Percentiles rank a stretch among this genome's conserved stretches.
Conservation (phyloP, 92 coral and sea anemone genomes). For the Metridium senile region DNA sequence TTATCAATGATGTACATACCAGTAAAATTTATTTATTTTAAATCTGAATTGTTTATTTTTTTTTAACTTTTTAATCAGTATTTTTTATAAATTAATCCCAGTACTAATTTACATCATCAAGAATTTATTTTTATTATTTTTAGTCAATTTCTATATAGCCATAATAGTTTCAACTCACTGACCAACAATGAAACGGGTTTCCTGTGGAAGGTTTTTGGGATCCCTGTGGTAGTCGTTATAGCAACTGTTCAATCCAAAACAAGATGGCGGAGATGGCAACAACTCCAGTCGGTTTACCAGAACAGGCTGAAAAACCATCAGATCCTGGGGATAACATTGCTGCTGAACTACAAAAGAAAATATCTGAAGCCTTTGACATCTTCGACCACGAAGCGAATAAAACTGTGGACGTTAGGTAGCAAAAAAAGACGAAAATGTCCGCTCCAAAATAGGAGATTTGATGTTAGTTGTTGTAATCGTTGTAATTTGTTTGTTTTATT, state of each 20-base stretch:
- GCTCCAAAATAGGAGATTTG: background rate
- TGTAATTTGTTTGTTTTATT: background rate
- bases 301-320: slow-evolving; percentile 61
- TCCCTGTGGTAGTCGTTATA: slow-evolving; percentile 30
- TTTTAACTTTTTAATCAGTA: too few species aligned
- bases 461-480: background rate
- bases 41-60: too few species aligned
- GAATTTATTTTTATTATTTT: too few species aligned
- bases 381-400: slow-evolving; percentile 99
- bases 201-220: too few species aligned
- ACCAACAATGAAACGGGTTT: too few species aligned
- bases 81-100: too few species aligned
- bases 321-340: slow-evolving; percentile 85
- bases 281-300: slow-evolving; percentile 28
- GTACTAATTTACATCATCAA: too few species aligned
- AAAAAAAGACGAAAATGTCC: background rate
- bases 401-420: slow-evolving; percentile 99
- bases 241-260: slow-evolving; percentile 50
- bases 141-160: too few species aligned
- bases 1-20: too few species aligned
- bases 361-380: slow-evolving; percentile 93
- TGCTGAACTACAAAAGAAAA: slow-evolving; percentile 88
- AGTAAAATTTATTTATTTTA: too few species aligned
- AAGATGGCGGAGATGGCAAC: slow-evolving; percentile 90
- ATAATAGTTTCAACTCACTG: too few species aligned